Conservation (phyloP, 2,797 vertebrate genomes). For the Mycteria americana region DNA sequence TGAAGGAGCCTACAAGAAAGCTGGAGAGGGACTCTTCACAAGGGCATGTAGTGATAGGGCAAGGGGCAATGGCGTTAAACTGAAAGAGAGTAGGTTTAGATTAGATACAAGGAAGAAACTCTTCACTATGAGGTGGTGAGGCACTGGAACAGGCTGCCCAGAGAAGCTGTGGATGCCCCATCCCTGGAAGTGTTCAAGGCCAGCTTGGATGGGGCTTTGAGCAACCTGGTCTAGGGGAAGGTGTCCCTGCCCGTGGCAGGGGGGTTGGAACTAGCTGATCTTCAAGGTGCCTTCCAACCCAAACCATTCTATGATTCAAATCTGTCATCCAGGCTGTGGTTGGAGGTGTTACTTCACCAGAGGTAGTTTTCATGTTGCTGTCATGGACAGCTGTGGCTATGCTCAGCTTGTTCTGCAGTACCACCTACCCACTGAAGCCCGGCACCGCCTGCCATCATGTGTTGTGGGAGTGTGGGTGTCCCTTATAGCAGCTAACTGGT, state of each 20-base stretch:
- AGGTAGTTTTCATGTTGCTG: not conserved
- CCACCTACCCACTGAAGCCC: not conserved
- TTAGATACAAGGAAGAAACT: no score
- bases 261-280: not conserved
- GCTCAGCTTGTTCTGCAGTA: not conserved
- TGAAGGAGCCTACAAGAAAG: no score
- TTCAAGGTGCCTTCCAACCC: not conserved
- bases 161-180: no score
- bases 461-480: not conserved
- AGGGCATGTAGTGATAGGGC: no score
- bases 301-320: not conserved
- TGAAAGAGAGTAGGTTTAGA: no score
- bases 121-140: no score
- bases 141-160: no score
- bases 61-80: no score
- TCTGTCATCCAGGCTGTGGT: not conserved
- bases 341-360: not conserved
- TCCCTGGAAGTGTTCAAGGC: not conserved
- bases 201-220: not conserved
- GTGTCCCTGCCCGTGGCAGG: not conserved
- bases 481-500: not conserved
- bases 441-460: not conserved
- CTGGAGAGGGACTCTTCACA: no score
- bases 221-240: not conserved
- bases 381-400: not conserved